A percentile compares a stretch with the other conserved stretches of the same genome.
Conservation (phyloP, 2,888 invertebrate species). For the Eristalis arbustorum region DNA sequence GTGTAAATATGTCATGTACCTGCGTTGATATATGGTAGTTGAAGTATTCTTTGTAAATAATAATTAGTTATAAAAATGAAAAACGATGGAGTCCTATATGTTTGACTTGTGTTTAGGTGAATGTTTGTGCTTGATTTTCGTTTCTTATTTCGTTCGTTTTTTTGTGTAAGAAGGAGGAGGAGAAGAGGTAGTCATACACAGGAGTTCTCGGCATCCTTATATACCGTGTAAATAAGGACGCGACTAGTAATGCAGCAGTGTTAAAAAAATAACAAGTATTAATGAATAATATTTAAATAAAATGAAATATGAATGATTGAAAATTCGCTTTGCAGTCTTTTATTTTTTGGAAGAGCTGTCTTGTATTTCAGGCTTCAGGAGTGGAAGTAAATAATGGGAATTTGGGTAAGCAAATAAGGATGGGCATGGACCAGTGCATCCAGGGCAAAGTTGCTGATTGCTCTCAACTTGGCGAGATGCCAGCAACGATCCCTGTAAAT, state of each 20-base stretch:
- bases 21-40: neutral
- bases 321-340: neutral
- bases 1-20: slow-evolving; percentile 42
- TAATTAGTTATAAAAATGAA: slow-evolving; percentile 19
- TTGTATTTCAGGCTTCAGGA: neutral
- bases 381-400: neutral
- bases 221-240: slow-evolving; percentile 69
- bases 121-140: neutral
- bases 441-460: no score
- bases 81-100: slow-evolving; percentile 24
- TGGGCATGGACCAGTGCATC: no score
- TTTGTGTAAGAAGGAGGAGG: no score
- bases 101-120: neutral
- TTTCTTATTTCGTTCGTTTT: slow-evolving; percentile 8
- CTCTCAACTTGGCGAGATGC: no score
- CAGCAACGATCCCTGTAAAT: no score
- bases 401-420: neutral
- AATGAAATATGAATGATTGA: neutral
- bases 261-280: slow-evolving; percentile 16
- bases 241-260: slow-evolving; percentile 35
- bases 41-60: slow-evolving; percentile 42
- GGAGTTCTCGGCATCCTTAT: slow-evolving; percentile 64
- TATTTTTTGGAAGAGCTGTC: neutral
- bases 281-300: slow-evolving; percentile 28
- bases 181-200: neutral